Evolutionary conservation across 2,113 vertebrate genomes (phyloP).

Genomic region (Crocuta crocuta): DNA sequence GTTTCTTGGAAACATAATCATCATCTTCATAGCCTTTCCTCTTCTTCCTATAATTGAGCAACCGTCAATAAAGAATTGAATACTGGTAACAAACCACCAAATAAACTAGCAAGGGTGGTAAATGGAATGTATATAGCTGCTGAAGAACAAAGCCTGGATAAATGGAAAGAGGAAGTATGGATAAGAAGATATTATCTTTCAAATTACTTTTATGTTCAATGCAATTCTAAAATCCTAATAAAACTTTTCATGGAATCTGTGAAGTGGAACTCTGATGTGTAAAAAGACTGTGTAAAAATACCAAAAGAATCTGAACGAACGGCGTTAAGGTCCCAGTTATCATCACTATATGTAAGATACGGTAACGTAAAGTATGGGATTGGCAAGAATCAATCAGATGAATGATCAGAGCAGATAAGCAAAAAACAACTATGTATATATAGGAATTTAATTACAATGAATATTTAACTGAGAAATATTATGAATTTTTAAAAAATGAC

Average conservation of each 20-base stretch:
- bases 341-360: not conserved
- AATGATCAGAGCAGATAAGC: not conserved
- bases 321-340: not conserved
- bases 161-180: not conserved
- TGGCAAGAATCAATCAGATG: not conserved
- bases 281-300: not conserved
- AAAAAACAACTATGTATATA: not conserved
- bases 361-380: not conserved
- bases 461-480: not conserved
- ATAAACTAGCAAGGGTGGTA: not conserved
- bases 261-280: not conserved
- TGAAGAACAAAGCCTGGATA: not conserved
- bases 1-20: constrained; percentile 91
- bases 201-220: not conserved
- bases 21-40: constrained; percentile 96
- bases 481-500: not conserved
- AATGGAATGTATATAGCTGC: not conserved
- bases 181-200: not conserved
- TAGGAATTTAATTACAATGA: not conserved
- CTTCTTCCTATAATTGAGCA: constrained; percentile 90
- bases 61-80: not conserved
- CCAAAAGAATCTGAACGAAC: not conserved
- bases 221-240: not conserved
- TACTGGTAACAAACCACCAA: constrained; percentile 12
- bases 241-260: not conserved